Conservation (phyloP, 2,888 invertebrate species). For the Frankliniella intonsa region DNA sequence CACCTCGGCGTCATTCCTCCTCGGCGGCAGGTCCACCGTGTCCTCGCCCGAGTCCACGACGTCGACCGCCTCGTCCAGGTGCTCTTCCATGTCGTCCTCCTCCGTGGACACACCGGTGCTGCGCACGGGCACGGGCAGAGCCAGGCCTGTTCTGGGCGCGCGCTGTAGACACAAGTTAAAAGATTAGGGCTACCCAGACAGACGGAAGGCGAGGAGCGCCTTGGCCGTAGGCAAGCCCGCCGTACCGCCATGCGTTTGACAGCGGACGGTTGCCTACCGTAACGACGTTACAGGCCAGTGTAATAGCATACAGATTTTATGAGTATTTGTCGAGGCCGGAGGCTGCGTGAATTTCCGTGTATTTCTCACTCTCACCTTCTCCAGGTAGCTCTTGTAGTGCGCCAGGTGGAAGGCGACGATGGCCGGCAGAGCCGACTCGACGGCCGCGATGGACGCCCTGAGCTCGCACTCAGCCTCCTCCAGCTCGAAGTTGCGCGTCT, state of each 20-base stretch:
- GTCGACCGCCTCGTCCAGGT: background rate
- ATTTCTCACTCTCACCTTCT: background rate
- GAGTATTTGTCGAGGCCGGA: no score
- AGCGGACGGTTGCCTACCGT: no score
- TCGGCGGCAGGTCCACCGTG: background rate
- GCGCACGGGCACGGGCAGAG: background rate
- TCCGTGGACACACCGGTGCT: background rate
- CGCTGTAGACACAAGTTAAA: background rate
- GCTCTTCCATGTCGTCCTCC: background rate
- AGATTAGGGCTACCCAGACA: no score
- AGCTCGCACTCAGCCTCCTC: constrained; percentile 22
- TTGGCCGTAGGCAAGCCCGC: background rate
- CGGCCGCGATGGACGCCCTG: constrained; percentile 12
- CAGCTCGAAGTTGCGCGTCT: constrained; percentile 22
- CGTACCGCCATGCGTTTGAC: background rate
- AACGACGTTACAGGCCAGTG: no score
- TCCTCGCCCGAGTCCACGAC: background rate
- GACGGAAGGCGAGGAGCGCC: background rate
- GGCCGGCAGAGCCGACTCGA: constrained; percentile 7
- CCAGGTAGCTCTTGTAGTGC: constrained; percentile 3
- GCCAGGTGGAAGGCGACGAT: constrained; percentile 17
- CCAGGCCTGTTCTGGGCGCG: background rate
- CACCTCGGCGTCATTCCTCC: background rate
- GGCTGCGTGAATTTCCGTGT: no score
- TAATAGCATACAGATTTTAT: no score